Base-by-base conservation (phyloP, 2,113 vertebrate species). In the Crotophaga sulcirostris region DNA sequence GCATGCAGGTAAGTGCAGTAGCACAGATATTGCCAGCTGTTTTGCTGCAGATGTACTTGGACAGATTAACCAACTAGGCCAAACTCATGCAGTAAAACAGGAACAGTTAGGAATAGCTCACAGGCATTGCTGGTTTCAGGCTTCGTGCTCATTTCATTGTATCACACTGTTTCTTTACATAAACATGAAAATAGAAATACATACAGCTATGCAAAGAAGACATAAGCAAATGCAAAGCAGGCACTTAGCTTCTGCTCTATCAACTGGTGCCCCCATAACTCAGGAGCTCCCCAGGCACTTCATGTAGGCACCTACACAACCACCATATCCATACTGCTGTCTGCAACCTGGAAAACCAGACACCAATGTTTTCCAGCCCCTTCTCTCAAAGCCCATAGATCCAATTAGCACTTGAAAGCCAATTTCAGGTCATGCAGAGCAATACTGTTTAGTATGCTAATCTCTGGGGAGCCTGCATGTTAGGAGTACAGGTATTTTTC, bases 331-430 rank as follows among this genome's bases (percentile, higher is more conserved):
- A 51, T 10, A 31, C 7, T 87, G 56, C 28, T 58, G 34, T 36
- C 67, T 80, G 58, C 59, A 89, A 70, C 21, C 47, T 45, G 24
- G 51, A 95, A 89, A 87, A 87, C 29, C 56, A 68, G 67, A 81
- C 11, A 47, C 11, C 60, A 38, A 3, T 23, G 44, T 69, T 87
- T 90, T 73, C 69, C 77, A 91, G 34, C 19, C 20, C 40, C 69
- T 77, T 33, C n/a, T 84, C 78, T 80, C 63, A 64, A 85, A 92
- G 86, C 49, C 66, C 28, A 54, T 7, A 84, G 49, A 90, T 96
- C 94, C 89, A 93, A 96, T 96, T 95, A 93, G 72, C 62, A 79
- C 74, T 92, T 56, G 10, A 77, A 93, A 96, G 86, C 86, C 70
- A 93, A 75, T 94, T 91, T 75, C 86, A 87, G 93, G 94, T 95